These are phyloP conservation scores for Streptopelia turtur DNA, from an alignment of 2,797 vertebrate genomes.

Conservation along the genomic window DNA sequence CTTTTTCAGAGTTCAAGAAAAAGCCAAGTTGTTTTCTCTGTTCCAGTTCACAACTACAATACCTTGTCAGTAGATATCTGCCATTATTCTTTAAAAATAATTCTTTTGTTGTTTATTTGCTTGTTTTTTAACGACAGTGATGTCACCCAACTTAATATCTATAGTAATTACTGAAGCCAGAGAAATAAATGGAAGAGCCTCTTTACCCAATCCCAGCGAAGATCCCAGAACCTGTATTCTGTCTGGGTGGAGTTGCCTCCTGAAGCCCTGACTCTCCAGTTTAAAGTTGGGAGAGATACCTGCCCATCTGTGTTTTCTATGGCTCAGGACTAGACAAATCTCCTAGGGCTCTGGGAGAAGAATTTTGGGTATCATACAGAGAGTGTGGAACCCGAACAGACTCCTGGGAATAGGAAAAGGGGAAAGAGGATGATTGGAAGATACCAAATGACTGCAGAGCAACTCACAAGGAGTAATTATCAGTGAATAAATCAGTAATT, in stretches of 20 bases:
- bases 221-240: background rate
- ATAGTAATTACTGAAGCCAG: background rate
- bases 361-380: background rate
- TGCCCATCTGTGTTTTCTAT: background rate
- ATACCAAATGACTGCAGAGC: background rate
- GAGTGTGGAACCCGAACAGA: background rate
- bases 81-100: background rate
- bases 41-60: background rate
- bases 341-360: background rate
- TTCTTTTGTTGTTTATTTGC: background rate
- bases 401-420: background rate
- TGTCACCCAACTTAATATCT: background rate
- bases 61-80: background rate
- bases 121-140: background rate
- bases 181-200: background rate
- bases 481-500: background rate
- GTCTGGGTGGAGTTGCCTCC: background rate
- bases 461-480: background rate
- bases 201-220: background rate
- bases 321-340: background rate
- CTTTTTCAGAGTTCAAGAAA: background rate
- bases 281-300: fast-evolving
- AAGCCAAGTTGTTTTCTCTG: background rate
- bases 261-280: background rate
- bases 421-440: background rate